Evolutionary conservation across 1,140 invertebrate genomes (phyloP).

Genomic region (Meloidogyne exigua): DNA sequence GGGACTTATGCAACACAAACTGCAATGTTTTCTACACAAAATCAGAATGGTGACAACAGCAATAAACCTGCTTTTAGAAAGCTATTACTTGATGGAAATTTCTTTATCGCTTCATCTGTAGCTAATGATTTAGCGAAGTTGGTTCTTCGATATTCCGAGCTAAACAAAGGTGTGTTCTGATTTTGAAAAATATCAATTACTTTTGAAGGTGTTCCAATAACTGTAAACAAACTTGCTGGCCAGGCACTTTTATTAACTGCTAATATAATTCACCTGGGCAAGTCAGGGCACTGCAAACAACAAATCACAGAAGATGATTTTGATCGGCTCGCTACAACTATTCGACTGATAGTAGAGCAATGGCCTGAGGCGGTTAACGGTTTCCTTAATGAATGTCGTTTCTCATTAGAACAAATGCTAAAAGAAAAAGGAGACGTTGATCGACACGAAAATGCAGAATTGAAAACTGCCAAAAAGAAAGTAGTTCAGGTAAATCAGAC

Average conservation of each 20-base stretch:
- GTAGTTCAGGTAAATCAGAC: slow-evolving; percentile 43
- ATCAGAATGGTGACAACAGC: slow-evolving; percentile 40
- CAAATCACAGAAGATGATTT: slow-evolving; percentile 89
- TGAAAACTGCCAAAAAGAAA: slow-evolving; percentile 46
- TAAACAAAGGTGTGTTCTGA: slow-evolving; percentile 61
- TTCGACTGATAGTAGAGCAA: slow-evolving; percentile 73
- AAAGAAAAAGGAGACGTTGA: slow-evolving; percentile 78
- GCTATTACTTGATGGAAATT: slow-evolving; percentile 89
- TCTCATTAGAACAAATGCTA: slow-evolving; percentile 81
- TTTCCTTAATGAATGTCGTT: slow-evolving; percentile 77
- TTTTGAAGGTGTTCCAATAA: slow-evolving; percentile 33
- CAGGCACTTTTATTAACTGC: slow-evolving; percentile 85
- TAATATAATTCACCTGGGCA: slow-evolving; percentile 80
- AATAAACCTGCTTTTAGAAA: slow-evolving; percentile 75
- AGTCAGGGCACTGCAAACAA: slow-evolving; percentile 70
- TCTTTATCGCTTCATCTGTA: slow-evolving; percentile 88
- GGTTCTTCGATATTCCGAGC: slow-evolving; percentile 73
- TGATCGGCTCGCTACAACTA: slow-evolving; percentile 67
- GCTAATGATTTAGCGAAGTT: slow-evolving; percentile 87
- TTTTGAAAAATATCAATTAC: slow-evolving; percentile 37
- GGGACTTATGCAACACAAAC: slow-evolving; percentile 98
- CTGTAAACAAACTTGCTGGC: slow-evolving; percentile 70
- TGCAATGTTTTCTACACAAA: slow-evolving; percentile 78
- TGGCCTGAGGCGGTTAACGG: slow-evolving; percentile 74
- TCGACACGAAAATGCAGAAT: slow-evolving; percentile 65